A percentile compares a stretch with the other conserved stretches of the same genome.
phyloP scores from a whole-genome alignment of 2,113 vertebrate genomes.

The Oncorhynchus kisutch region DNA sequence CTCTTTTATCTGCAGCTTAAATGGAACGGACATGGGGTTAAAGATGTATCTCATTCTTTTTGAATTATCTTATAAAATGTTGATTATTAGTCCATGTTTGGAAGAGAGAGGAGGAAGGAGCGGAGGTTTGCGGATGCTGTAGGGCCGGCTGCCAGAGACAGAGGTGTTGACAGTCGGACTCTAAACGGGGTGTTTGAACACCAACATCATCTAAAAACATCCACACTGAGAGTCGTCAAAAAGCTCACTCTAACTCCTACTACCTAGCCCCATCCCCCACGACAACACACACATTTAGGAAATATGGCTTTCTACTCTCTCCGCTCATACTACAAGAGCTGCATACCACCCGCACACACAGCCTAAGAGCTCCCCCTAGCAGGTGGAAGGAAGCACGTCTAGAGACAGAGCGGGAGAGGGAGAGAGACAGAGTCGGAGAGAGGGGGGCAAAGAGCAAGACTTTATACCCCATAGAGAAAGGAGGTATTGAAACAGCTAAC shows the following conservation, averaged over 20 bases:
- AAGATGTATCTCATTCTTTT: too few relatives aligned
- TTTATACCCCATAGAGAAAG: background rate
- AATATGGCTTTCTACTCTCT: constrained; percentile 33
- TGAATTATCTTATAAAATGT: too few relatives aligned
- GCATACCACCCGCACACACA: constrained; percentile 46
- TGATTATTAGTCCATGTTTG: background rate
- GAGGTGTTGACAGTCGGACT: constrained; percentile 43
- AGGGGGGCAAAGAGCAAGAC: background rate
- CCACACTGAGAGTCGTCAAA: constrained; percentile 44
- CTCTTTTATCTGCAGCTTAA: too few relatives aligned
- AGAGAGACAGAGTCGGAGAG: background rate
- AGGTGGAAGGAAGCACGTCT: constrained; percentile 43
- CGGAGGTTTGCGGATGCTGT: constrained; percentile 8
- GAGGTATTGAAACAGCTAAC: background rate
- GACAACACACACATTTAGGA: constrained; percentile 47
- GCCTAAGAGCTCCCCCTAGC: constrained; percentile 80
- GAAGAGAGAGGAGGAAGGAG: background rate
- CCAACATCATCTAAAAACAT: constrained; percentile 50
- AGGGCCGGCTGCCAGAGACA: constrained; percentile 35
- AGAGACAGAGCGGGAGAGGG: constrained; percentile 5
- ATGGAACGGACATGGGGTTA: too few relatives aligned
- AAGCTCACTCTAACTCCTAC: background rate
- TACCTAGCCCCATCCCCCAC: background rate
- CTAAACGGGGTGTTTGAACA: constrained; percentile 33
- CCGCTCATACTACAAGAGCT: constrained; percentile 5